Evolutionary conservation across 1,140 invertebrate species (phyloP).

Genomic region (Holcopasites calliopsidis): DNA sequence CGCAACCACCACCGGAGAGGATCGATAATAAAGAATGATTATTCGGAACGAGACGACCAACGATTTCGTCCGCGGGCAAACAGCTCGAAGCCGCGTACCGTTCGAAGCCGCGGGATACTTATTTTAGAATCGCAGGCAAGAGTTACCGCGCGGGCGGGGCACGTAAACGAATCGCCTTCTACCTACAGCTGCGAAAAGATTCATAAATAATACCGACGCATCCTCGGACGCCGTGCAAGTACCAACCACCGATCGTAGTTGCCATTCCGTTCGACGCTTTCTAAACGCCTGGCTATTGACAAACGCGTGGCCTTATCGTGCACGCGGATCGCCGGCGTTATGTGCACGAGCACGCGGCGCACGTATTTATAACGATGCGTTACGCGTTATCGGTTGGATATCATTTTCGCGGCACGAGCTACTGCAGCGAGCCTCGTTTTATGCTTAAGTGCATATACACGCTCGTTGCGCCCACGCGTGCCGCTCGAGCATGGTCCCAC

Average conservation of each 20-base stretch:
- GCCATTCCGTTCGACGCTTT: background rate
- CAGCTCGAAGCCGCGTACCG: background rate
- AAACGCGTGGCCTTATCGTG: slow-evolving; percentile 19
- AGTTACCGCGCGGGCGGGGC: no score
- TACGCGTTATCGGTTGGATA: slow-evolving; percentile 28
- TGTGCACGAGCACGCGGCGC: slow-evolving; percentile 8
- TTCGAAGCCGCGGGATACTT: no score
- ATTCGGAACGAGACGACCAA: no score
- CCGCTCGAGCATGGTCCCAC: background rate
- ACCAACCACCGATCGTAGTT: no score
- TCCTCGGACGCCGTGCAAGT: background rate
- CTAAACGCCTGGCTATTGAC: slow-evolving; percentile 33
- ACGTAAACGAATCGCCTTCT: no score
- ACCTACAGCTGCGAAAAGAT: background rate
- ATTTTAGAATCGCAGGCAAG: background rate
- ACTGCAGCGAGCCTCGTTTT: slow-evolving; percentile 29
- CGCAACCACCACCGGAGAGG: background rate
- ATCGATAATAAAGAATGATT: background rate
- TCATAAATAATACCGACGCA: background rate
- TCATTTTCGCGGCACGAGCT: slow-evolving; percentile 31
- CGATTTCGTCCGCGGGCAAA: no score
- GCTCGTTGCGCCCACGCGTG: slow-evolving; percentile 32
- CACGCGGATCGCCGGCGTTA: no score
- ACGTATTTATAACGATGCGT: slow-evolving; percentile 16
- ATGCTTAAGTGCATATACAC: slow-evolving; percentile 30